Conservation (phyloP, 2,113 vertebrate species). For the Chlorodrepanis virens region DNA sequence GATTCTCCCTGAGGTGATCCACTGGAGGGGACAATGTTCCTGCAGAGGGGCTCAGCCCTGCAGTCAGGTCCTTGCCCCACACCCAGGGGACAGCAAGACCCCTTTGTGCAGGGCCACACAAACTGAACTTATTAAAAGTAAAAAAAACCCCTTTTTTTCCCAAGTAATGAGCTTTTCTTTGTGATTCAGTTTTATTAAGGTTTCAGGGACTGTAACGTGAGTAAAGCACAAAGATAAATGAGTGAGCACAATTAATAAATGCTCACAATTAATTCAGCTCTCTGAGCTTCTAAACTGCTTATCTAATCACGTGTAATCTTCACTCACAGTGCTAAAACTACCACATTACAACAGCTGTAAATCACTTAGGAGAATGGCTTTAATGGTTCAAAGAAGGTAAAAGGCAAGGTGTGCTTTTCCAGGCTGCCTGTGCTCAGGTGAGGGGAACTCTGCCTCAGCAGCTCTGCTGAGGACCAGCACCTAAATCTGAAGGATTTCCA, state of each 20-base stretch:
- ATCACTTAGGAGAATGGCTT: constrained; percentile 17
- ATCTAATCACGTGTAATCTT: constrained; percentile 17
- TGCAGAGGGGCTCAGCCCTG: neutral
- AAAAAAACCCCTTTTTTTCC: neutral
- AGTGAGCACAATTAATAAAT: constrained; percentile 23
- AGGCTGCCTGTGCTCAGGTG: fast-evolving
- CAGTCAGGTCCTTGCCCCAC: neutral
- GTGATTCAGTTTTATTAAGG: neutral
- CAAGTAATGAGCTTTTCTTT: neutral
- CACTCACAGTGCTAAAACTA: neutral
- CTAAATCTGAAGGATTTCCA: no score
- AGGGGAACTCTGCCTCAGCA: neutral
- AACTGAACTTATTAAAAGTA: neutral
- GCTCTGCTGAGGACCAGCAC: neutral
- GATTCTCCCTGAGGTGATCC: neutral
- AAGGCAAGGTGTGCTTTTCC: neutral
- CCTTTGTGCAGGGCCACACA: neutral
- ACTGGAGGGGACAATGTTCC: neutral
- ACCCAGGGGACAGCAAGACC: neutral
- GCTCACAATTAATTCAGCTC: neutral
- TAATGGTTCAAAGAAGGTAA: neutral
- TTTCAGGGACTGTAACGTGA: neutral
- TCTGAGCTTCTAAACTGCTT: constrained; percentile 8
- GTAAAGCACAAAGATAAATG: constrained; percentile 27
- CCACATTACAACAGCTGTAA: neutral